Conservation (phyloP, 2,113 vertebrate genomes). For the Gopherus flavomarginatus region DNA sequence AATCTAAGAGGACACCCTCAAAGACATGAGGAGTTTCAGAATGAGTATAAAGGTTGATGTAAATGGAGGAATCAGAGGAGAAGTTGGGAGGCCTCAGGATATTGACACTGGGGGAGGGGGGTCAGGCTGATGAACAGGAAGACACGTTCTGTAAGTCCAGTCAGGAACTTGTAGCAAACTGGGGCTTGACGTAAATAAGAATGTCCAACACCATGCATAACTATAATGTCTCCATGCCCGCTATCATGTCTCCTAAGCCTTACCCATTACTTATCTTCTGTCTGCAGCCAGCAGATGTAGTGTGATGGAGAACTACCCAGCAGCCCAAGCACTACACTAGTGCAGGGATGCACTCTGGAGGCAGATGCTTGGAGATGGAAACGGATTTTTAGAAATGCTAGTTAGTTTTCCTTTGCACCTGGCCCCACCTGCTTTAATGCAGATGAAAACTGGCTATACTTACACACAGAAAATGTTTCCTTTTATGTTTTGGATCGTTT, state of each 20-base stretch:
- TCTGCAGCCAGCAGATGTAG: rapidly evolving
- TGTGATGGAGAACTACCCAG: background rate
- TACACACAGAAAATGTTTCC: background rate
- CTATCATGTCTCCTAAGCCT: background rate
- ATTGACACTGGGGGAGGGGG: background rate
- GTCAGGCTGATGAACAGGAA: background rate
- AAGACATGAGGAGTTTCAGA: background rate
- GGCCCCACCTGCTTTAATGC: background rate
- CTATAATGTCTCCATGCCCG: background rate
- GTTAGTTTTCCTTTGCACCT: background rate
- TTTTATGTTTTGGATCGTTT: background rate
- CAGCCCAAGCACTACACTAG: background rate
- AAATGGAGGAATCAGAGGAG: background rate
- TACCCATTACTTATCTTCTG: background rate
- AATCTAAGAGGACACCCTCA: background rate
- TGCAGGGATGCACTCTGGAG: background rate
- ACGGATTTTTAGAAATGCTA: background rate
- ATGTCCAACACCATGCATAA: background rate
- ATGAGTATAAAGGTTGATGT: background rate
- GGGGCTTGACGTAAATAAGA: background rate
- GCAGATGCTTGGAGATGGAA: background rate
- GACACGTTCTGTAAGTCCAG: rapidly evolving
- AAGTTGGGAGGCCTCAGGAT: background rate
- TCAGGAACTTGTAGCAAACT: background rate
- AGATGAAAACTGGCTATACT: rapidly evolving